Evolutionary conservation across 2,113 vertebrate species (phyloP).

Genomic region (Tretioscincus oriximinensis): DNA sequence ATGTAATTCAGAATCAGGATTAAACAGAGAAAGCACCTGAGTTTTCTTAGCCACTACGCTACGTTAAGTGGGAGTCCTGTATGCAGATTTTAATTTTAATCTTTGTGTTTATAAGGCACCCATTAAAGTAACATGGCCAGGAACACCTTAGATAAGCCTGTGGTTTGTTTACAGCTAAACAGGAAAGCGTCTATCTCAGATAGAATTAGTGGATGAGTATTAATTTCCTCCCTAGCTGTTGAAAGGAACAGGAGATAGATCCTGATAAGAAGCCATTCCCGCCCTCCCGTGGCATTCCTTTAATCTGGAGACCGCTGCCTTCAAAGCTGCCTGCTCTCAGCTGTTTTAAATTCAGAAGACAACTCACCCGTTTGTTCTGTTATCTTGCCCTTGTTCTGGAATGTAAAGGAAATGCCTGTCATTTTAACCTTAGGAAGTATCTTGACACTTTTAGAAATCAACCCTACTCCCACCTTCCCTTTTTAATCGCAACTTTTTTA

Average conservation of each 20-base stretch:
- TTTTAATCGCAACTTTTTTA: no score
- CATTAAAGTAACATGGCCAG: no score
- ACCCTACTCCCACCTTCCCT: no score
- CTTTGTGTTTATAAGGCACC: no score
- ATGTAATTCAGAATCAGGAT: no score
- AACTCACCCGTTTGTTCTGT: accelerated
- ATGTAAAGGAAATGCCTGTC: not conserved
- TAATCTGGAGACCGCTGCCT: not conserved
- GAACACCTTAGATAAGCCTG: not conserved
- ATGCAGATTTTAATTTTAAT: no score
- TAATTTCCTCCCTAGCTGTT: accelerated
- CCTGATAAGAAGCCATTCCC: not conserved
- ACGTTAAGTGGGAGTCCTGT: no score
- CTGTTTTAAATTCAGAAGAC: slow-evolving; percentile 19
- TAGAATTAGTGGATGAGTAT: no score
- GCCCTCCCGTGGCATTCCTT: accelerated
- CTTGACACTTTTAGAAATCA: no score
- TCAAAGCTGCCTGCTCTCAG: slow-evolving; percentile 23
- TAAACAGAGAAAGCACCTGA: no score
- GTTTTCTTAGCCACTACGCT: no score
- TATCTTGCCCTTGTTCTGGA: accelerated
- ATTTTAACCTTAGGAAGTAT: not conserved
- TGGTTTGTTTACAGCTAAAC: not conserved
- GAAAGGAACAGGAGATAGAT: not conserved
- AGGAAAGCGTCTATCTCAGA: not conserved